Evolutionary conservation across 2,113 vertebrate genomes (phyloP).

Genomic region (Scomber japonicus): DNA sequence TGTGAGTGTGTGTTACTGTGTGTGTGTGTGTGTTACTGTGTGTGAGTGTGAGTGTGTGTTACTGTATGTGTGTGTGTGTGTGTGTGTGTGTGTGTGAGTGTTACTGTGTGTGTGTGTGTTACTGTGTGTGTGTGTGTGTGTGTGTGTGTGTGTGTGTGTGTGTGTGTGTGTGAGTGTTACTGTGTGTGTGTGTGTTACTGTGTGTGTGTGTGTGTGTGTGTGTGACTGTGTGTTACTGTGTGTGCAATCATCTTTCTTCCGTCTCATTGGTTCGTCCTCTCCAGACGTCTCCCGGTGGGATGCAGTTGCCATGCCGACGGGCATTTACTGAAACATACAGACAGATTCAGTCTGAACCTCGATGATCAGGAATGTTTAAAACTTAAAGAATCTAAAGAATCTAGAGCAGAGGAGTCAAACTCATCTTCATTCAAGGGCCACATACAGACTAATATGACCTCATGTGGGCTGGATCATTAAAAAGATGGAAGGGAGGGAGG

Average conservation of each 20-base stretch:
- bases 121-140: background rate
- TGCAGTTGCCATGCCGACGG: constrained; percentile 74
- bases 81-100: no score
- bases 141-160: background rate
- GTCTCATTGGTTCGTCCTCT: constrained; percentile 42
- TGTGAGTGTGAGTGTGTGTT: background rate
- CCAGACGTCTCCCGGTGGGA: constrained; percentile 33
- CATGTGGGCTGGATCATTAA: no score
- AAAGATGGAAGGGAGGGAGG: no score
- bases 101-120: no score
- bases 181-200: background rate
- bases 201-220: constrained; percentile 5
- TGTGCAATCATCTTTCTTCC: constrained; percentile 49
- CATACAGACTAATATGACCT: no score
- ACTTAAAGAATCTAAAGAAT: no score
- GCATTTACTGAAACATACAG: constrained; percentile 17
- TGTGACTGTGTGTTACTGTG: background rate
- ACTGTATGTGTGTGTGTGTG: background rate
- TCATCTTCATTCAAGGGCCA: no score
- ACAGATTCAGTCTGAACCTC: background rate
- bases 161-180: no score
- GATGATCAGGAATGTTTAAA: background rate
- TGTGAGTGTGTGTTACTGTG: constrained; percentile 5
- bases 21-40: background rate
- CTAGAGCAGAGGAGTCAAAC: no score